Base-by-base conservation (phyloP, 2,888 invertebrate genomes). In the Podotricha telesiphe region DNA sequence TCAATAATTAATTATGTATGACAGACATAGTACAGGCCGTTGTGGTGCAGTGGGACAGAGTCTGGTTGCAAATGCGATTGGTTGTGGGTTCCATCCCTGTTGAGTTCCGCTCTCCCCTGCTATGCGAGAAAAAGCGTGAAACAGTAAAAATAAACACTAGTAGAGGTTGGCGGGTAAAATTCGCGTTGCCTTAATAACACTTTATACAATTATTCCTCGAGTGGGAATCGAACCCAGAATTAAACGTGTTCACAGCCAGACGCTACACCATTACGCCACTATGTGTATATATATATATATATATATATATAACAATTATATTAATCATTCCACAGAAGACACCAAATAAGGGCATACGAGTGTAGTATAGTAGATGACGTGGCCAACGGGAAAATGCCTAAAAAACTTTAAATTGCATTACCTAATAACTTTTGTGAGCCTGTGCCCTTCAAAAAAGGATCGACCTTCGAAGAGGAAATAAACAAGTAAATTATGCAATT, bases 401-500 rank as follows among this genome's bases (percentile, higher is more conserved):
- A 51, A 61, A 7, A 42, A 13, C 2, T 42, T 59, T 50, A 59
- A 28, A n/a, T 34, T 11, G 37, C 34, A 40, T 64, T 70, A 53
- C 59, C 59, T 64, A 64, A 70, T 40, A 53, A 55, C n/a, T 45
- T 61, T 58, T 55, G 56, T 61, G 62, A 64, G 51, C 20, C 55
- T 20, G 62, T 61, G 48, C 64, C 68, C 68, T 71, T 61, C 28
- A 58, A 61, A 28, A 19, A 37, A 37, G 55, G 55, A 28, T 4
- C 6, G 11, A 37, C 55, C 55, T 55, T 55, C 34, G 2, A 5
- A 17, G 34, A 55, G 55, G 55, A 55, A 61, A 68, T 65, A 68
- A 71, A 71, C 71, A 68, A 71, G 65, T 71, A 65, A 68, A 71
- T 71, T 71, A 65, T 71, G 71, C 68, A 71, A 71, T 62, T 71